Evolutionary conservation across 1,140 invertebrate genomes (phyloP).

Genomic region (Drosophila saltans): DNA sequence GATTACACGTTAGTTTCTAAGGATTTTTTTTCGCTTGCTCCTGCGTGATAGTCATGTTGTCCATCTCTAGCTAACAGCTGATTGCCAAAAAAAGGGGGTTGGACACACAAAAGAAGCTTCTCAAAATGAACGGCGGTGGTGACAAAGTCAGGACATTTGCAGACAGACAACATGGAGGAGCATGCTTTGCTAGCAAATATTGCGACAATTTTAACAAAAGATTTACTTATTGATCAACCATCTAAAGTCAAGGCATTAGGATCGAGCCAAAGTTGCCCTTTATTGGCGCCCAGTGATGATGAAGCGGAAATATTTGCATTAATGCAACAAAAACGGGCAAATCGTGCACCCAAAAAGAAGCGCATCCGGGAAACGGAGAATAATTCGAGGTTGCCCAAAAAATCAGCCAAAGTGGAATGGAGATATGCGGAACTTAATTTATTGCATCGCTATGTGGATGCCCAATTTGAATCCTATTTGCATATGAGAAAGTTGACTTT

Average conservation of each 20-base stretch:
- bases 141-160: constrained; percentile 6
- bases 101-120: constrained; percentile 5
- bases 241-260: constrained; percentile 15
- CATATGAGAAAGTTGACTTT: constrained; percentile 76
- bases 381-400: background rate
- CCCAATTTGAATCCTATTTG: constrained; percentile 68
- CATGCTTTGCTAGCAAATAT: constrained; percentile 77
- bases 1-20: background rate
- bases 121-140: constrained; percentile 4
- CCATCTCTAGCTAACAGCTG: constrained; percentile 4
- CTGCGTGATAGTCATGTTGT: background rate
- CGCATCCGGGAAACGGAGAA: constrained; percentile 14
- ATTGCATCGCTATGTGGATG: constrained; percentile 68
- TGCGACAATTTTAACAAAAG: constrained; percentile 77
- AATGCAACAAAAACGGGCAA: constrained; percentile 60
- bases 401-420: constrained; percentile 45
- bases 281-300: constrained; percentile 50
- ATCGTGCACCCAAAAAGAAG: constrained; percentile 23
- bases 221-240: constrained; percentile 67
- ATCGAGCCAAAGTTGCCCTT: constrained; percentile 25
- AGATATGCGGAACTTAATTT: constrained; percentile 66
- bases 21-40: background rate
- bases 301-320: constrained; percentile 72
- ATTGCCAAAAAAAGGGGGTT: background rate
- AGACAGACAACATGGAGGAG: constrained; percentile 64